phyloP scores from a whole-genome alignment of 2,113 vertebrate species.

The Stomatorhinus ivindoensis region DNA sequence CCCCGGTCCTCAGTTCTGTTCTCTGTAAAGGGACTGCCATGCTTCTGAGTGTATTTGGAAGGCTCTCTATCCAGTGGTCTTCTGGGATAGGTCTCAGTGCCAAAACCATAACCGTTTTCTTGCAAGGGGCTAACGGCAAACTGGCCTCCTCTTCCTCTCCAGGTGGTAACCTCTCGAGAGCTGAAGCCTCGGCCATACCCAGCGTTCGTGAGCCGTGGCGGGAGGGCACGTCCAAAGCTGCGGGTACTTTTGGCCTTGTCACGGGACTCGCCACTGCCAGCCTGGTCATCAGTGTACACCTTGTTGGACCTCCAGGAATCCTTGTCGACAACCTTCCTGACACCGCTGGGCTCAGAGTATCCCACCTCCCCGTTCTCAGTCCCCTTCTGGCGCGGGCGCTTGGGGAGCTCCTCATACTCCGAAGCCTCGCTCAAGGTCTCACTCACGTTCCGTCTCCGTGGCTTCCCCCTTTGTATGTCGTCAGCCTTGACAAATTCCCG shows the following conservation, averaged over 20 bases:
- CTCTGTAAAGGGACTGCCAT: slow-evolving; percentile 60
- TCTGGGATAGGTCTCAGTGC: slow-evolving; percentile 60
- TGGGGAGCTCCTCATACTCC: slow-evolving; percentile 90
- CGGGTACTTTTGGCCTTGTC: slow-evolving; percentile 62
- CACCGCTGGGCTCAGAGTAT: slow-evolving; percentile 58
- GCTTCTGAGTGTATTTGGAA: slow-evolving; percentile 68
- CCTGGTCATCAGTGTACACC: slow-evolving; percentile 76
- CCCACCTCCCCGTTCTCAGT: slow-evolving; percentile 66
- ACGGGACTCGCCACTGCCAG: slow-evolving; percentile 53
- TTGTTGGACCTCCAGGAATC: slow-evolving; percentile 92
- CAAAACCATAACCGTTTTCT: slow-evolving; percentile 67
- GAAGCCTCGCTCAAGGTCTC: slow-evolving; percentile 94
- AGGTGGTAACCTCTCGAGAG: slow-evolving; percentile 70
- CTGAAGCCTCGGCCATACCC: slow-evolving; percentile 69
- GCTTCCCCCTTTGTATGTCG: slow-evolving; percentile 77
- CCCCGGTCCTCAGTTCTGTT: slow-evolving; percentile 72
- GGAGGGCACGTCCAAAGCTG: slow-evolving; percentile 76
- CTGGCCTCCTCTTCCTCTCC: slow-evolving; percentile 68
- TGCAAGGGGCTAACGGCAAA: slow-evolving; percentile 60
- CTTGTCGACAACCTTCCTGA: slow-evolving; percentile 68
- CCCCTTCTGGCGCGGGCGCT: slow-evolving; percentile 80
- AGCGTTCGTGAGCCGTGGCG: slow-evolving; percentile 77
- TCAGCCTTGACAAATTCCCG: slow-evolving; percentile 73
- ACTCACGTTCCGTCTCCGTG: slow-evolving; percentile 80
- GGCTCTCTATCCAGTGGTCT: slow-evolving; percentile 69